phyloP scores from a whole-genome alignment of 2,888 invertebrate genomes.

The Sepiola atlantica region DNA sequence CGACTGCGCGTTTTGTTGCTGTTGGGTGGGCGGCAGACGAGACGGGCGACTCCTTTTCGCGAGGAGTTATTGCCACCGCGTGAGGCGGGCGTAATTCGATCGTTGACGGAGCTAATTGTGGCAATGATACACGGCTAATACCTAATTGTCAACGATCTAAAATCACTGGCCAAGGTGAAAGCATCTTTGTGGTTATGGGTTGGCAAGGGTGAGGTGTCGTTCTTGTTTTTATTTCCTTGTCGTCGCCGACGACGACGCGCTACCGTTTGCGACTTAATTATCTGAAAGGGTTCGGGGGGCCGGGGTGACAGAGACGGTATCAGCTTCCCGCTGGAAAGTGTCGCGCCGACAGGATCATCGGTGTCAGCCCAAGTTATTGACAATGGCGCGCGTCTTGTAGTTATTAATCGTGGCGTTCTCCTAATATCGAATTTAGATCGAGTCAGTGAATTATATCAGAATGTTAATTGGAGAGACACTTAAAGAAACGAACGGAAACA shows the following conservation, averaged over 20 bases:
- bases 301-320: neutral
- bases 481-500: neutral
- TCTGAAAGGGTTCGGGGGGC: neutral
- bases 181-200: neutral
- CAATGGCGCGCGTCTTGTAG: neutral
- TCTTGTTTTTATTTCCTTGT: conserved; percentile 13
- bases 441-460: neutral
- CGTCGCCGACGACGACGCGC: neutral
- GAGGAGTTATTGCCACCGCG: neutral
- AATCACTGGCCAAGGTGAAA: neutral
- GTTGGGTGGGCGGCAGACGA: neutral
- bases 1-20: neutral
- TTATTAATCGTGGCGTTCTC: neutral
- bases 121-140: conserved; percentile 24
- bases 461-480: conserved; percentile 7
- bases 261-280: neutral
- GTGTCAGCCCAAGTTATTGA: conserved; percentile 10
- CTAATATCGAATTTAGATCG: neutral
- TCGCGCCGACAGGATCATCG: neutral
- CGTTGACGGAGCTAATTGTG: neutral
- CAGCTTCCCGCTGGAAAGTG: neutral
- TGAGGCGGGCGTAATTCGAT: neutral
- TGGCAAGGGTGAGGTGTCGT: neutral
- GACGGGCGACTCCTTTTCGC: neutral
- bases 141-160: neutral